Evolutionary conservation across 2,888 invertebrate species (phyloP).

Genomic region (Apamea sordens): DNA sequence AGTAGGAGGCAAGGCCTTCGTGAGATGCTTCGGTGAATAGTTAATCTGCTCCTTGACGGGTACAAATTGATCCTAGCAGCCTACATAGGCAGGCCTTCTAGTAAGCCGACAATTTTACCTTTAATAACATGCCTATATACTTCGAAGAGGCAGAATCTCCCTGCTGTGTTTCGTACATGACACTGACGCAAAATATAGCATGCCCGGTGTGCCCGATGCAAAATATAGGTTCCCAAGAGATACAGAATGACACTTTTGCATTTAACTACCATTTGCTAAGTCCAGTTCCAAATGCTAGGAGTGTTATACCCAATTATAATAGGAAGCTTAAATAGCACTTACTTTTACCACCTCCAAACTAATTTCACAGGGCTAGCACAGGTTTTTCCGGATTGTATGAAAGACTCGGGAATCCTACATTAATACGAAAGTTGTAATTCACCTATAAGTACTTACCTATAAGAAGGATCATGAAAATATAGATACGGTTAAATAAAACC

Average conservation of each 20-base stretch:
- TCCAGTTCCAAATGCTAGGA: background rate
- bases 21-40: conserved; percentile 45
- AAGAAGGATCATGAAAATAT: background rate
- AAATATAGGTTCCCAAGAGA: conserved; percentile 21
- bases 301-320: background rate
- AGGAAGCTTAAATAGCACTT: background rate
- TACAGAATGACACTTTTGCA: background rate
- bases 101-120: conserved; percentile 41
- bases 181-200: conserved; percentile 15
- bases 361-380: background rate
- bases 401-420: background rate
- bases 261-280: background rate
- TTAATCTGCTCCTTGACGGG: conserved; percentile 56
- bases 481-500: conserved; percentile 6
- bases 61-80: conserved; percentile 51
- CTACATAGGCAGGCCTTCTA: conserved; percentile 9
- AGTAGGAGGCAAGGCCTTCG: conserved; percentile 36
- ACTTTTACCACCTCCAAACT: background rate
- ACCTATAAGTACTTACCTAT: background rate
- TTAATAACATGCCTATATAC: conserved; percentile 34
- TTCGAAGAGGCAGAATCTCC: background rate
- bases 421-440: background rate
- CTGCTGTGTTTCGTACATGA: background rate
- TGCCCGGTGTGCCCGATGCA: background rate
- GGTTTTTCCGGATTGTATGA: background rate